Conservation (phyloP, 2,797 vertebrate genomes). For the Taenioides sp. region DNA sequence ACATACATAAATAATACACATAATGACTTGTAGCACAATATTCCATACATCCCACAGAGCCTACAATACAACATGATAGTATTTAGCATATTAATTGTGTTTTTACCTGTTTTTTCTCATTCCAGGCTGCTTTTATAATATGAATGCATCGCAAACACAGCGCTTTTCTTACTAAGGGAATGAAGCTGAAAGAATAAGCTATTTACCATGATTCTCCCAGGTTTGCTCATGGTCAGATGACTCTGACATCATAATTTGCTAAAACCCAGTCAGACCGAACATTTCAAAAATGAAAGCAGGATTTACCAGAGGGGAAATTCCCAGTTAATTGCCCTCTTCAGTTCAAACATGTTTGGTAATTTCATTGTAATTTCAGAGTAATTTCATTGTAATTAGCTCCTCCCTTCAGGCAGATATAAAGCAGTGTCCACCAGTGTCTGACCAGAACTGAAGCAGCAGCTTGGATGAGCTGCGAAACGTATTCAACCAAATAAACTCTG, state of each 20-base stretch:
- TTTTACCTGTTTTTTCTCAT: neutral
- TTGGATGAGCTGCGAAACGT: no score
- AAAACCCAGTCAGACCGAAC: conserved; percentile 1
- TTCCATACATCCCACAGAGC: neutral
- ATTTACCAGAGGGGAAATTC: neutral
- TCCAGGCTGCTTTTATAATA: neutral
- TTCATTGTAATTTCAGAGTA: no score
- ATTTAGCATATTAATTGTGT: neutral
- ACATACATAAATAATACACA: neutral
- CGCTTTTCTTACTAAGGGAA: neutral
- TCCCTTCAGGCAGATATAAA: no score
- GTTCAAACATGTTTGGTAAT: neutral
- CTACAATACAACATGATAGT: neutral
- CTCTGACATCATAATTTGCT: conserved; percentile 41
- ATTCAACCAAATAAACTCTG: no score
- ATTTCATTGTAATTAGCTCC: no score
- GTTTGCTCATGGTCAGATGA: conserved; percentile 48
- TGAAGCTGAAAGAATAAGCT: neutral
- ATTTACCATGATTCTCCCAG: neutral
- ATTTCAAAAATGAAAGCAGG: neutral
- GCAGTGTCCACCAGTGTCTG: no score
- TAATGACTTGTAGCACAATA: neutral
- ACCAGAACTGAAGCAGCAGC: no score
- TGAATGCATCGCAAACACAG: neutral
- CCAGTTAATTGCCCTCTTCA: neutral